Evolutionary conservation across 2,888 invertebrate species (phyloP), one percentile per base, ranked within the genome.

Genomic region (Serrognathus titanus): DNA sequence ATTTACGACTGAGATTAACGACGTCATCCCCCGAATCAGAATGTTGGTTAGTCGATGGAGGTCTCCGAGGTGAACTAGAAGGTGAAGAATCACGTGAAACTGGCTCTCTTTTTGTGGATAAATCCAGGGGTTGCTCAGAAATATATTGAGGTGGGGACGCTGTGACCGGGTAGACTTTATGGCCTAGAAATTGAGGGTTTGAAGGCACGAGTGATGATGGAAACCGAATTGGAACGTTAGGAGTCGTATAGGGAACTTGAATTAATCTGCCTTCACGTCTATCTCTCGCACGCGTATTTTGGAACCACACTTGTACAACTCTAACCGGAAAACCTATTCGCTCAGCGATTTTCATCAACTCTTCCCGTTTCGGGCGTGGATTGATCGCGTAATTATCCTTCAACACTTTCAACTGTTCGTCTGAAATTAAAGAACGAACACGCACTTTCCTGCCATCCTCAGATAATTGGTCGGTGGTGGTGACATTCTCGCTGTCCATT

Each of bases 281-380:
- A 71, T 94, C 94, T 51, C 94, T 83, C 0, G 96, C 96, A 62
- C 96, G 84, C 63, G 92, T 93, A 76, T 97, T 97, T 80, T 97
- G 97, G 75, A 97, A 97, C 96, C 97, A 97, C 5, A 96, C 97
- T 81, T 96, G 89, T 3, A 92, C 90, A 1, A 92, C 92, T 55
- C 92, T 81, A 41, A 89, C 87, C 54, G 88, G 89, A 67, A 89
- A 86, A 51, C 88, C 87, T 41, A 88, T 82, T 58, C 82, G 83
- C 13, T 90, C 86, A 2, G 96, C 96, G 67, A 99, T 93, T 73
- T 89, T 85, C 51, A 90, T 88, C 67, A 98, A 87, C 73, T 97
- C 97, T 66, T 95, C 95, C 48, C 96, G 89, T 71, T 94, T 94
- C 1, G 99, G 98, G 59, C 96, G 85, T 7, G 96, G 90, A 78